Percentiles rank a stretch among this genome's conserved stretches.
Conservation (phyloP, 35 echinoderm and acorn worm species). For the Heliocidaris tuberculata region DNA sequence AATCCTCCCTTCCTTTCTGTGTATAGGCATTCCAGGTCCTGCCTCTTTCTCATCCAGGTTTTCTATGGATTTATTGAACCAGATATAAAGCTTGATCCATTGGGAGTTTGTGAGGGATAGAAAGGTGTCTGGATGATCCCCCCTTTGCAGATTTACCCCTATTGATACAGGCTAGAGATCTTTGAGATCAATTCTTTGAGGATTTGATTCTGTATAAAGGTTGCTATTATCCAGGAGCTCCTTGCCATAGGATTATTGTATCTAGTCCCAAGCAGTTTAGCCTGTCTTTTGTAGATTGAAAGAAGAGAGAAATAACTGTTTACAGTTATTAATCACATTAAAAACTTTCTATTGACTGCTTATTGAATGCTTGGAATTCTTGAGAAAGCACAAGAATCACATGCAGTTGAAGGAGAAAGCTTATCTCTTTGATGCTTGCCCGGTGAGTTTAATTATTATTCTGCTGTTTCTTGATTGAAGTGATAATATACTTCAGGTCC, state of each 20-base stretch:
- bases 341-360: neutral
- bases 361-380: too few relatives aligned
- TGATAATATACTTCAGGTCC: too few relatives aligned
- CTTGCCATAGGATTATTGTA: neutral
- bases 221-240: neutral
- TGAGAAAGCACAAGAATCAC: too few relatives aligned
- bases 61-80: neutral
- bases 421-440: too few relatives aligned
- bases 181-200: neutral
- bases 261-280: neutral
- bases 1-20: neutral
- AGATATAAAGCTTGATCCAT: neutral
- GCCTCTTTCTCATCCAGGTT: neutral
- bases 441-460: too few relatives aligned
- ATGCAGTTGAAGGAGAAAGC: too few relatives aligned
- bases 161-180: neutral
- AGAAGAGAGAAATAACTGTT: neutral
- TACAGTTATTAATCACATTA: neutral
- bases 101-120: neutral
- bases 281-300: neutral
- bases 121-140: neutral
- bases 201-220: neutral
- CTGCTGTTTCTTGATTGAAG: too few relatives aligned
- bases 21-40: neutral
- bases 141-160: neutral